Evolutionary conservation across 1,140 invertebrate species (phyloP).

Genomic region (Dinoponera quadriceps): DNA sequence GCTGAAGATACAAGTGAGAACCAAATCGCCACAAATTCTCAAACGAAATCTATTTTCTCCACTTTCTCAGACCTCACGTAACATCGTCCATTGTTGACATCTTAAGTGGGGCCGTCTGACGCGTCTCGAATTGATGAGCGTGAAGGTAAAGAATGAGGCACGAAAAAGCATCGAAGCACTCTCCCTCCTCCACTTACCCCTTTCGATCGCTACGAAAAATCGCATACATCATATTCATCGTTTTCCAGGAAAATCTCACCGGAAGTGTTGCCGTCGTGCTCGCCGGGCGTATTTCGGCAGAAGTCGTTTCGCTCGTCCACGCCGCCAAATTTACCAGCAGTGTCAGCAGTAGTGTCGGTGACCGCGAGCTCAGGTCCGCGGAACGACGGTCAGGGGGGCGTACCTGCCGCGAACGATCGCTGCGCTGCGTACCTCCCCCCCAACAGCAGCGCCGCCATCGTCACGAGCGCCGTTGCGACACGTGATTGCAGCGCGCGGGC

Average conservation of each 20-base stretch:
- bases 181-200: too few species aligned
- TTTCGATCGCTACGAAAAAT: not conserved
- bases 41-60: too few species aligned
- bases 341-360: not conserved
- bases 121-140: too few species aligned
- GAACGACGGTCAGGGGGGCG: not conserved
- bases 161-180: too few species aligned
- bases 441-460: not conserved
- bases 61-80: too few species aligned
- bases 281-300: conserved; percentile 89
- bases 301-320: conserved; percentile 85
- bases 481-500: conserved; percentile 54
- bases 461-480: conserved; percentile 21
- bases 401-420: conserved; percentile 36
- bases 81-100: too few species aligned
- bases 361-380: not conserved
- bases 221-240: not conserved
- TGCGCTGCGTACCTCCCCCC: conserved; percentile 27
- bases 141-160: too few species aligned
- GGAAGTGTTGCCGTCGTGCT: conserved; percentile 88
- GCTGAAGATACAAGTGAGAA: too few species aligned
- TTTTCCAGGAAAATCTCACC: conserved; percentile 87
- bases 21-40: too few species aligned
- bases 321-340: conserved; percentile 5
- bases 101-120: too few species aligned